Conservation (phyloP, 2,888 invertebrate species). For the Synanthedon tipuliformis region DNA sequence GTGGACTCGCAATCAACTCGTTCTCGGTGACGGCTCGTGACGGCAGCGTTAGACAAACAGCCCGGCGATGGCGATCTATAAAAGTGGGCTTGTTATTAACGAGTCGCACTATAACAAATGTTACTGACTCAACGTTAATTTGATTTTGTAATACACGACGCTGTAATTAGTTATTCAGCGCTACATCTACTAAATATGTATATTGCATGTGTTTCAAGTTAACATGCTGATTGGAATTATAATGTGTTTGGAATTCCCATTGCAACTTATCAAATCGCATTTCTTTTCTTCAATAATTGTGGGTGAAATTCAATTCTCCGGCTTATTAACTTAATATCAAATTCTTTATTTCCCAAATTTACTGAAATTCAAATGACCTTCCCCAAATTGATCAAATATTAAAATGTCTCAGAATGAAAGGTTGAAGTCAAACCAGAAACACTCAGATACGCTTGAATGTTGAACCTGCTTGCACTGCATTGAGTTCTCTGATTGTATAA, state of each 20-base stretch:
- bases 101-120: conserved; percentile 4
- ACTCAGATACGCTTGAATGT: too few species aligned
- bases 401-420: too few species aligned
- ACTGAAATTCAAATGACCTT: too few species aligned
- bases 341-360: too few species aligned
- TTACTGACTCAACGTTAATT: conserved; percentile 13
- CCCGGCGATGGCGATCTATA: background rate
- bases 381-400: too few species aligned
- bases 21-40: background rate
- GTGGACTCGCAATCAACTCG: background rate
- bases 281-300: too few species aligned
- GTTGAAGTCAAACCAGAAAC: too few species aligned
- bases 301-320: too few species aligned
- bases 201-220: background rate
- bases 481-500: too few species aligned
- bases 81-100: background rate
- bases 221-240: background rate
- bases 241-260: background rate
- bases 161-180: conserved; percentile 16
- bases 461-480: too few species aligned
- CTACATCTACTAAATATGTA: conserved; percentile 1
- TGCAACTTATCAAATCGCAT: too few species aligned
- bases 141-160: conserved; percentile 8
- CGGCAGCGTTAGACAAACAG: background rate
- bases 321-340: too few species aligned